Percentiles rank a stretch among this genome's conserved stretches.
Evolutionary conservation across 2,797 vertebrate species (phyloP).

Genomic region (Peromyscus nudipes): DNA sequence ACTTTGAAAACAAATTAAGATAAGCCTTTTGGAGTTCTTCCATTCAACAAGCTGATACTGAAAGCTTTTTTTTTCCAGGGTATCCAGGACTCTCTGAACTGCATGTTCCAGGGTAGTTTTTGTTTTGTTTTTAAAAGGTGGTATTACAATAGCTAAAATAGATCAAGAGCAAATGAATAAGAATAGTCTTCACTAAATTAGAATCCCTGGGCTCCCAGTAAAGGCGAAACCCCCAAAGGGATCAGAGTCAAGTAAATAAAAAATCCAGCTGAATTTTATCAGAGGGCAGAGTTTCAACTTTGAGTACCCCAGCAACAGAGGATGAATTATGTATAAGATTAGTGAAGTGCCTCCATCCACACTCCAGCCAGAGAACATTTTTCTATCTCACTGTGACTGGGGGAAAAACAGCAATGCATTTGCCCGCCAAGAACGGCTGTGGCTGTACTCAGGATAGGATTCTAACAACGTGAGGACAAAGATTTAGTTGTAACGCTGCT

Average conservation of each 20-base stretch:
- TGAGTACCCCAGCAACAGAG: conserved; percentile 73
- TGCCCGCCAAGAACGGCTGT: conserved; percentile 80
- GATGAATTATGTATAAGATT: conserved; percentile 82
- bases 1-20: conserved; percentile 73
- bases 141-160: conserved; percentile 77
- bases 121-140: conserved; percentile 66
- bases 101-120: background rate
- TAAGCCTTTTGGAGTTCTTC: conserved; percentile 50
- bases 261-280: conserved; percentile 67
- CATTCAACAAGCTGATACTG: conserved; percentile 49
- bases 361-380: conserved; percentile 78
- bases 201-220: conserved; percentile 61
- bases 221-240: conserved; percentile 49
- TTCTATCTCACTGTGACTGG: conserved; percentile 72
- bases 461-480: conserved; percentile 73
- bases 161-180: conserved; percentile 80
- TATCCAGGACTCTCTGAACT: conserved; percentile 50
- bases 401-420: conserved; percentile 74
- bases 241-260: conserved; percentile 81
- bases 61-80: conserved; percentile 64
- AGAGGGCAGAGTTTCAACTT: conserved; percentile 75
- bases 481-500: conserved; percentile 73
- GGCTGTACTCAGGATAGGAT: conserved; percentile 66
- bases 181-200: conserved; percentile 77
- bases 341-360: conserved; percentile 78